Evolutionary conservation across 2,888 invertebrate genomes (phyloP), one percentile per base, ranked within the genome.

Genomic region (Galerucella pusilla): DNA sequence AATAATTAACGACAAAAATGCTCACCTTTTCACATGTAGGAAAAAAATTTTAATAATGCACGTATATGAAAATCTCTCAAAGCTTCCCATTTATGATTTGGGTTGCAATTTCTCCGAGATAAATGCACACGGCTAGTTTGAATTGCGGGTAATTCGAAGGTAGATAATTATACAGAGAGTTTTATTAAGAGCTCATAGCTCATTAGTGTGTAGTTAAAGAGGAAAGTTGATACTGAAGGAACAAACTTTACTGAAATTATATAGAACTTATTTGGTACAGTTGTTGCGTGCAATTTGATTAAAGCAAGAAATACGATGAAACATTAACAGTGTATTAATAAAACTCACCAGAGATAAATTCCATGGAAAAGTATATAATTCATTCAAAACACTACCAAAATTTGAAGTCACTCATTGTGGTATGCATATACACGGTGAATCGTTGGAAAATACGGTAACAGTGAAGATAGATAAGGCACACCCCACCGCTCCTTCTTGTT

Each of bases 111-210:
- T 63, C 35, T 9, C 63, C 35, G 20, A 63, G 63, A 42, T 63
- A 63, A 63, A 63, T 63, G 63, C 63, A 63, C 42, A 63, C 63
- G 63, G 63, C 63, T 35, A 63, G 63, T 42, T 42, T 63, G 42
- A 63, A 63, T 63, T 63, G 63, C 63, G 63, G n/a, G 63, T 63
- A 63, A 14, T 63, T 63, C 20, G 63, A 35, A 35, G 61, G 61
- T 35, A 35, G 61, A 61, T 61, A 61, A 61, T 61, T 61, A 61
- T 61, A 61, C 61, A n/a, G 35, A 10, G n/a, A 61, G 35, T 28
- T 28, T 61, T 61, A 61, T 61, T 28, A 61, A 35, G 61, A 61
- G 12, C 61, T 61, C 35, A 61, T 61, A n/a, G 61, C 61, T 61
- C 61, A 61, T 61, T 61, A 61, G 61, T 61, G 61, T 35, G 61